Base-by-base conservation (phyloP, 2,113 vertebrate genomes). In the Neodontobutis hainanensis region DNA sequence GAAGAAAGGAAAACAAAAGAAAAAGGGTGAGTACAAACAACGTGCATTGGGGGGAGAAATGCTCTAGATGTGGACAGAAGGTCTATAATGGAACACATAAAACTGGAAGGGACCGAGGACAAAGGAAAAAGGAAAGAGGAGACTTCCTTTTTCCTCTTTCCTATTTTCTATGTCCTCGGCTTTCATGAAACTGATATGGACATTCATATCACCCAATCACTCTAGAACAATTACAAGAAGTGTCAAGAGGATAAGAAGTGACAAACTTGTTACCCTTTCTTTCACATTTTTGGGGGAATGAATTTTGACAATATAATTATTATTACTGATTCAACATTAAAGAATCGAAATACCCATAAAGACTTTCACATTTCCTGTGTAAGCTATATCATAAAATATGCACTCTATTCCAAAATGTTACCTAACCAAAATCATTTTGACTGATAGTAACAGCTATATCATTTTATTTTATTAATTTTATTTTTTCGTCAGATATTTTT, bases 11-110 rank as follows among this genome's bases (percentile, higher is more conserved):
- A 48, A 9, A 8, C 27, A 42, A 47, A 44, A 1, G 19, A 52
- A 43, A 65, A 65, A 38, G 50, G 61, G 61, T 61, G 57, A 52
- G 46, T 19, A 35, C 3, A 27, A 27, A 16, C 66, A 44, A 55
- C 6, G 50, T 8, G 50, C 42, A 15, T 12, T 12, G 14, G 36
- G 14, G 36, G 19, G 15, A 42, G 19, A 44, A 52, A 45, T 67
- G 69, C 36, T 38, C 53, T 2, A 46, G 38, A 40, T 40, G 38
- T 40, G 65, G 57, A 47, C 48, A 47, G 16, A 35, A 74, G 62
- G 15, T 53, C 55, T 65, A 15, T 9, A 61, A 50, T 10, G 53
- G 62, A 40, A 45, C 55, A 45, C 56, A 61, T 0, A 2, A 35
- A 45, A 46, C 3, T 14, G 12, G 42, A 40, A 42, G 65, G 36